These are phyloP conservation scores for Pantala flavescens DNA, from an alignment of 1,140 invertebrate species.

Conservation along the genomic window DNA sequence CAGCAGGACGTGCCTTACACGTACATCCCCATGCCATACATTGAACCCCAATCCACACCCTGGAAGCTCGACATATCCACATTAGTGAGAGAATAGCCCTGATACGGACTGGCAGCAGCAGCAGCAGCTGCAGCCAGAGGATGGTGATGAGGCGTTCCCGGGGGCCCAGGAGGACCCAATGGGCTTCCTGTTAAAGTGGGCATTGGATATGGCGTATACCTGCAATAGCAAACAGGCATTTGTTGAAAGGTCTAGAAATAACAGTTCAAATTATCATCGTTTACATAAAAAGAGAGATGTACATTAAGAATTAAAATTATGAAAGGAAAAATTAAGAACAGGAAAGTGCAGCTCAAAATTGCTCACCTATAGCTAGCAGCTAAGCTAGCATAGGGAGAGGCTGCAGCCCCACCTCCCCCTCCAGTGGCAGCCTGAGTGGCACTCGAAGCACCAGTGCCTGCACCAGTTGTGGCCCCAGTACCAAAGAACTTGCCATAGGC, in stretches of 20 bases:
- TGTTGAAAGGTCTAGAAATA: too few species aligned
- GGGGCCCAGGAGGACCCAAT: neutral
- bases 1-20: constrained; percentile 43
- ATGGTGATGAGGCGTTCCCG: constrained; percentile 17
- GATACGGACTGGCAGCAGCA: constrained; percentile 56
- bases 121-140: constrained; percentile 44
- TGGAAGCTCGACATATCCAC: constrained; percentile 86
- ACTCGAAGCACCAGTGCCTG: neutral
- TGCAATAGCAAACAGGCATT: neutral
- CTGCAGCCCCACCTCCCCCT: neutral
- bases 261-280: too few species aligned
- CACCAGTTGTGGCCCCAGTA: neutral
- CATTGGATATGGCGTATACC: constrained; percentile 32
- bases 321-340: too few species aligned
- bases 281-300: too few species aligned
- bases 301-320: too few species aligned
- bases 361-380: neutral
- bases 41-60: constrained; percentile 76
- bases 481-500: neutral
- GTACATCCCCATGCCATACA: constrained; percentile 86
- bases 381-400: neutral
- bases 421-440: neutral
- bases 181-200: constrained; percentile 19
- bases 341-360: neutral
- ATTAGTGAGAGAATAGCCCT: constrained; percentile 70